Evolutionary conservation across 2,113 vertebrate species (phyloP).

Genomic region (Onychostoma macrolepis): DNA sequence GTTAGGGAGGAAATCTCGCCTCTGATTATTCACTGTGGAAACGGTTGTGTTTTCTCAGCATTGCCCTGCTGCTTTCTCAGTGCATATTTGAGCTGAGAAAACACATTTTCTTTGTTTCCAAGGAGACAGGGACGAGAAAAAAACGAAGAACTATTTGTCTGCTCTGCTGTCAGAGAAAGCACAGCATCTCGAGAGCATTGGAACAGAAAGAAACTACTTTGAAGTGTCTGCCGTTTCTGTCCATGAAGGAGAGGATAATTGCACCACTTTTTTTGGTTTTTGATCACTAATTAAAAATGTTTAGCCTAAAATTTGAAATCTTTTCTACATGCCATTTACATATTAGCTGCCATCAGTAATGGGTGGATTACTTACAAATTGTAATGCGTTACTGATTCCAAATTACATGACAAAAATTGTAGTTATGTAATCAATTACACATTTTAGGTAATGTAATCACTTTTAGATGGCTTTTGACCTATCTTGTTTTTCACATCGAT

Average conservation of each 20-base stretch:
- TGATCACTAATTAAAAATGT: background rate
- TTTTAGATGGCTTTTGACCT: too few relatives aligned
- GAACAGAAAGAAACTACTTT: background rate
- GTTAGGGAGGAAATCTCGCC: background rate
- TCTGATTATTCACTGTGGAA: slow-evolving; percentile 33
- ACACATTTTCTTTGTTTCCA: slow-evolving; percentile 60
- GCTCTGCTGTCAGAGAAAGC: slow-evolving; percentile 45
- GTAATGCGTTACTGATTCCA: too few relatives aligned
- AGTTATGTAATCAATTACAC: too few relatives aligned
- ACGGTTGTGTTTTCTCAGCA: slow-evolving; percentile 36
- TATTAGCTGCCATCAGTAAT: background rate
- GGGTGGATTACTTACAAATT: too few relatives aligned
- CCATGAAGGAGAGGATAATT: background rate
- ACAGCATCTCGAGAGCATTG: background rate
- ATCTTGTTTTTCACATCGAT: too few relatives aligned
- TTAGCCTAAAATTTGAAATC: background rate
- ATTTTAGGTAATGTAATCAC: too few relatives aligned
- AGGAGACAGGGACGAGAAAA: slow-evolving; percentile 38
- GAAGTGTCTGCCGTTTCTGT: background rate
- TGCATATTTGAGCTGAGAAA: slow-evolving; percentile 47
- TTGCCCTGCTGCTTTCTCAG: slow-evolving; percentile 42
- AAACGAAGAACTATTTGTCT: slow-evolving; percentile 14
- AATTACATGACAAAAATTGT: too few relatives aligned
- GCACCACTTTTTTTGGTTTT: background rate
- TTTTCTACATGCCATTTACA: background rate